Percentiles rank a stretch among this genome's conserved stretches.
Conservation (phyloP, 2,888 invertebrate genomes). For the Caradrina kadenii region DNA sequence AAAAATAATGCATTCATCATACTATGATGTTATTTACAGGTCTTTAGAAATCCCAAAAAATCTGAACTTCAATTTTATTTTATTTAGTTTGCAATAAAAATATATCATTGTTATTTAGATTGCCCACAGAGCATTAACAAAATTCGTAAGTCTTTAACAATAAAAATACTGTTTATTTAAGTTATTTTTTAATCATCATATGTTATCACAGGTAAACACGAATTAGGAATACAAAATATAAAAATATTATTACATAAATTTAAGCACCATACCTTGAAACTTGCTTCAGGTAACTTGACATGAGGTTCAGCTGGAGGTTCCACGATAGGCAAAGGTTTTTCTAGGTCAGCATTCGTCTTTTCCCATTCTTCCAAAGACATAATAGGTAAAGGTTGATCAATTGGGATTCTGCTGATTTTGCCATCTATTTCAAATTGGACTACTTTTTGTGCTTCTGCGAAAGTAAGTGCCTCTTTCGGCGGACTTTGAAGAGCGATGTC, state of each 20-base stretch:
- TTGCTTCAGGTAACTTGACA: constrained; percentile 87
- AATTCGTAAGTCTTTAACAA: constrained; percentile 10
- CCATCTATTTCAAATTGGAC: constrained; percentile 97
- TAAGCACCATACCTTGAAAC: constrained; percentile 78
- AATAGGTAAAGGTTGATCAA: constrained; percentile 92
- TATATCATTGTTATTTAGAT: neutral
- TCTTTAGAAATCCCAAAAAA: too few species aligned
- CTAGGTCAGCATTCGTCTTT: constrained; percentile 85
- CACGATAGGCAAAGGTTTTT: constrained; percentile 83
- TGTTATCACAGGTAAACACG: constrained; percentile 23
- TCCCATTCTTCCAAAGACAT: constrained; percentile 93
- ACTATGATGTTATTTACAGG: too few species aligned
- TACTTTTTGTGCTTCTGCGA: constrained; percentile 95
- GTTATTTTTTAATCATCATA: constrained; percentile 29
- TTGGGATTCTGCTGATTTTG: constrained; percentile 92
- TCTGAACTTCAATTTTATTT: too few species aligned
- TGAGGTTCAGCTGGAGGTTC: constrained; percentile 85
- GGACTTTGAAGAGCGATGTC: constrained; percentile 88
- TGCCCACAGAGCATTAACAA: neutral
- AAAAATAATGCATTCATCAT: too few species aligned
- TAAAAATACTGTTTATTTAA: constrained; percentile 21
- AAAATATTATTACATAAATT: constrained; percentile 23
- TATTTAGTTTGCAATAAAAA: neutral
- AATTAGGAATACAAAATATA: constrained; percentile 21
- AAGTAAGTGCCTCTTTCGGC: constrained; percentile 93